A percentile compares a stretch with the other conserved stretches of the same genome.
phyloP scores from a whole-genome alignment of 2,113 vertebrate species.

The Pteronura brasiliensis region DNA sequence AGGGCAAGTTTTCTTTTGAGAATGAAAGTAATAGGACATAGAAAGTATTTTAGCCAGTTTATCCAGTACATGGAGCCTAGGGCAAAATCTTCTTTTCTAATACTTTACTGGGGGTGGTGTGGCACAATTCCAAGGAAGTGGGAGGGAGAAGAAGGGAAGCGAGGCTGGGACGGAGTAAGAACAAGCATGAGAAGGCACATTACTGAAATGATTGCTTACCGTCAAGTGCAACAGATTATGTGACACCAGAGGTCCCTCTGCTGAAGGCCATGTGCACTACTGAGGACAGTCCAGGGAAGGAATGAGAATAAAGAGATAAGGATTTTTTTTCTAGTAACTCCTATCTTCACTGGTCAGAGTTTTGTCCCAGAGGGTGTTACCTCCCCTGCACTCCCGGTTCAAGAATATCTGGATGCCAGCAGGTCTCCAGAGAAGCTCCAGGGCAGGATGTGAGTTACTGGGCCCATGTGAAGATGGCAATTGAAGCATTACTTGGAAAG shows the following conservation, averaged over 20 bases:
- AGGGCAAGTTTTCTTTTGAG: neutral
- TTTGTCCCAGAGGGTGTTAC: neutral
- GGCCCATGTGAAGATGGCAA: neutral
- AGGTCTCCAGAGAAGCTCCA: neutral
- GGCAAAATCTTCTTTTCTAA: slow-evolving; percentile 23
- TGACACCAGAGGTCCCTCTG: neutral
- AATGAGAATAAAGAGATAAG: neutral
- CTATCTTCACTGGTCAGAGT: neutral
- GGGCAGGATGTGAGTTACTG: neutral
- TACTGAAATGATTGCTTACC: neutral
- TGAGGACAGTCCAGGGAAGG: neutral
- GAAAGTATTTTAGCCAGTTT: neutral
- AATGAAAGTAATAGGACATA: neutral
- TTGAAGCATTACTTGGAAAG: neutral
- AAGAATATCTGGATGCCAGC: neutral
- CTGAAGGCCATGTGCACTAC: neutral
- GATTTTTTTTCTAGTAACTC: neutral
- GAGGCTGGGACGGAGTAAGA: neutral
- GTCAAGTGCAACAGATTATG: neutral
- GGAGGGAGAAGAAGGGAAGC: neutral
- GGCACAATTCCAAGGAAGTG: neutral
- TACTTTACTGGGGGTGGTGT: neutral
- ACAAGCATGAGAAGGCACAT: neutral
- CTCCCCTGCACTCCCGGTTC: neutral
- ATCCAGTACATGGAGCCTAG: neutral